These are phyloP conservation scores for Isurus oxyrinchus DNA, from an alignment of 2,113 vertebrate genomes.

Conservation along the genomic window DNA sequence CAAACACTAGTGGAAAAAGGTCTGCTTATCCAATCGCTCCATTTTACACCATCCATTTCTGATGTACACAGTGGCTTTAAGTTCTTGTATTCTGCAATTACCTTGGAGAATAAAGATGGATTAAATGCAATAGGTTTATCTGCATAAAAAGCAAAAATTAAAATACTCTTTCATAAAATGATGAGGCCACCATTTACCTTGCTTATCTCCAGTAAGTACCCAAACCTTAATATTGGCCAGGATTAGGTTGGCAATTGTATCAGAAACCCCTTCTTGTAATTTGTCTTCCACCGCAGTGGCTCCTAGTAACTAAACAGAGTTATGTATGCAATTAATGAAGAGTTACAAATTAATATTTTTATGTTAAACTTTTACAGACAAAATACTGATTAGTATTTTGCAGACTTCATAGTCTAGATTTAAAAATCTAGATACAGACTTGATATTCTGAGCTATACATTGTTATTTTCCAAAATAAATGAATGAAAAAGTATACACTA, in stretches of 20 bases:
- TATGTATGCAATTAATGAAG: background rate
- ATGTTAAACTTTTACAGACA: background rate
- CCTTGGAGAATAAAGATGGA: background rate
- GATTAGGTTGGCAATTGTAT: conserved; percentile 64
- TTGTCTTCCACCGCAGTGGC: conserved; percentile 80
- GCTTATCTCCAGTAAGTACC: conserved; percentile 79
- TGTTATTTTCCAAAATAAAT: background rate
- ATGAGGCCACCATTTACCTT: conserved; percentile 51
- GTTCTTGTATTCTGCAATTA: background rate
- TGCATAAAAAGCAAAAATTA: background rate
- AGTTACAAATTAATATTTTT: background rate
- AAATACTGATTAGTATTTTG: background rate
- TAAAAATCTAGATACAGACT: background rate
- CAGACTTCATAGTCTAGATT: background rate
- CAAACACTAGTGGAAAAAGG: background rate
- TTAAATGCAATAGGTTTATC: background rate
- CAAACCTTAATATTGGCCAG: conserved; percentile 77
- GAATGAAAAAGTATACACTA: background rate
- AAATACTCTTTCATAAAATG: background rate
- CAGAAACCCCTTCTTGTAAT: conserved; percentile 73
- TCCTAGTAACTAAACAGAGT: conserved; percentile 64
- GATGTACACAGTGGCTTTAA: background rate
- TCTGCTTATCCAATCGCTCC: background rate
- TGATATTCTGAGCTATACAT: background rate
- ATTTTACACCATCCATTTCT: background rate